phyloP scores from a whole-genome alignment of 2,888 invertebrate species.

The Drosophila paramelanica region DNA sequence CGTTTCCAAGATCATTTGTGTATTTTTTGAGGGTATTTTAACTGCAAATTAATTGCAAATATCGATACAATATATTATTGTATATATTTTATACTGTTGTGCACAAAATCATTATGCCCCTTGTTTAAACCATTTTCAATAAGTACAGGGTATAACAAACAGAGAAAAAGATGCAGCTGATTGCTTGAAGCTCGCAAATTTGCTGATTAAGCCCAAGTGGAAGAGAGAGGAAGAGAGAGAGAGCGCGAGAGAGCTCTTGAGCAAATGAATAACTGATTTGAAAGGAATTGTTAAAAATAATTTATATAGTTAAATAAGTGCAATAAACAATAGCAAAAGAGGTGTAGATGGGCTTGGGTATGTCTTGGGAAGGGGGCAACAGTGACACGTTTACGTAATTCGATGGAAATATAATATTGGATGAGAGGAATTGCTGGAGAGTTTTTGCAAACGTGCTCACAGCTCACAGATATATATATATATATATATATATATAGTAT shows the following conservation, averaged over 20 bases:
- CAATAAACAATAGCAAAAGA: conserved; percentile 6
- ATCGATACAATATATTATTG: neutral
- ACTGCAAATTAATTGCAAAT: no score
- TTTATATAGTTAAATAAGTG: neutral
- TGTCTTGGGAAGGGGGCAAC: neutral
- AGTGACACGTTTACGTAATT: conserved; percentile 14
- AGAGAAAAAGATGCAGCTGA: conserved; percentile 34
- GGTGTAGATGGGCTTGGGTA: neutral
- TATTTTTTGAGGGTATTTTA: neutral
- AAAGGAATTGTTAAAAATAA: conserved; percentile 23
- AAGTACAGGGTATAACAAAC: neutral
- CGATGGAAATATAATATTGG: conserved; percentile 25
- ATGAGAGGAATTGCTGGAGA: neutral
- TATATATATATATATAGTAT: neutral
- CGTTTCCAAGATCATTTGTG: neutral
- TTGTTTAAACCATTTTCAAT: neutral
- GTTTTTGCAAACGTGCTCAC: conserved; percentile 24
- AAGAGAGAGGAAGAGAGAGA: neutral
- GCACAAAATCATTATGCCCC: neutral
- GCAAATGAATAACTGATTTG: conserved; percentile 12
- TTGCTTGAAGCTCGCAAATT: conserved; percentile 13
- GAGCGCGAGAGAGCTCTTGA: conserved; percentile 19
- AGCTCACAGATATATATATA: neutral
- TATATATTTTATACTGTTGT: neutral
- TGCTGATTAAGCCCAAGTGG: conserved; percentile 58